Conservation (phyloP, 1,140 invertebrate species). For the Hycleus cichorii region DNA sequence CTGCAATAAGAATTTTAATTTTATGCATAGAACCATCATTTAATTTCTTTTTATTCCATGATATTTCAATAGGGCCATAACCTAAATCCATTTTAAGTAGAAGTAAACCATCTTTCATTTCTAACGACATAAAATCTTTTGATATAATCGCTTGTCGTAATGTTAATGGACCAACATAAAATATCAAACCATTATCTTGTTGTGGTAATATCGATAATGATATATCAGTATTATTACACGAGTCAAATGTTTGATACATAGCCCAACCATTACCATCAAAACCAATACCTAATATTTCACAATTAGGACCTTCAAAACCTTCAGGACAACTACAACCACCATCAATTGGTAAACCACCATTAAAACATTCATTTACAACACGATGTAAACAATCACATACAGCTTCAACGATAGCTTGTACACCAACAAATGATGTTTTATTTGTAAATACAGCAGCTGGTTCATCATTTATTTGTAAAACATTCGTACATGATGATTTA, state of each 20-base stretch:
- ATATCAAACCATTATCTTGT: constrained; percentile 69
- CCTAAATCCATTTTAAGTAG: constrained; percentile 85
- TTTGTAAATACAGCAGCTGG: constrained; percentile 81
- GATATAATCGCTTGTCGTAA: constrained; percentile 33
- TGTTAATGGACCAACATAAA: constrained; percentile 84
- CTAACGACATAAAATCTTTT: constrained; percentile 83
- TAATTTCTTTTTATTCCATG: constrained; percentile 55
- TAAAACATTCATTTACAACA: constrained; percentile 52
- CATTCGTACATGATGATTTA: constrained; percentile 66
- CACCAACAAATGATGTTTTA: constrained; percentile 81
- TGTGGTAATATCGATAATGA: constrained; percentile 72
- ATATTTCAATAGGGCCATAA: constrained; percentile 55
- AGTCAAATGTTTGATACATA: constrained; percentile 73
- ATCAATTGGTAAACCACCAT: constrained; percentile 51
- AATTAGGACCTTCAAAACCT: constrained; percentile 63
- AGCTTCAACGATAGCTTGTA: constrained; percentile 69
- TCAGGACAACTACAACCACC: constrained; percentile 51
- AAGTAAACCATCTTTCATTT: constrained; percentile 78
- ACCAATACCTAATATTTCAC: constrained; percentile 79
- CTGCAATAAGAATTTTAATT: constrained; percentile 46
- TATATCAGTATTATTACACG: constrained; percentile 68
- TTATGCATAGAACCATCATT: constrained; percentile 72
- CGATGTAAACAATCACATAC: constrained; percentile 58
- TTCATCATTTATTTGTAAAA: constrained; percentile 60
- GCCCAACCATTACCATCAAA: constrained; percentile 85